Conservation (phyloP, 1,140 invertebrate species). For the Homarus americanus region DNA sequence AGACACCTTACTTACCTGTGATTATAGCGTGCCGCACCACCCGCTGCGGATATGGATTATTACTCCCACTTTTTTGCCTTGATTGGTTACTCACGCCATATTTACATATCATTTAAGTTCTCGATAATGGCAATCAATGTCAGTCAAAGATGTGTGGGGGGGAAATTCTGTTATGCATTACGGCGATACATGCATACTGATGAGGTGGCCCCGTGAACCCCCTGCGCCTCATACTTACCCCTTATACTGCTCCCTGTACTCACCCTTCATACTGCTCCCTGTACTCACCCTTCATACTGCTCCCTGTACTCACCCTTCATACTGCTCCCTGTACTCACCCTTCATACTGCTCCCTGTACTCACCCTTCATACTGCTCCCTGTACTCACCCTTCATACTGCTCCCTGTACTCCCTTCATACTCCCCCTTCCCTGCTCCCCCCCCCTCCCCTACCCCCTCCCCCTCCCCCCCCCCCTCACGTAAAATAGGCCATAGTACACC, state of each 20-base stretch:
- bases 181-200: not conserved
- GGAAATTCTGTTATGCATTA: not conserved
- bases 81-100: constrained; percentile 22
- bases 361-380: not conserved
- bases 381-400: not conserved
- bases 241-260: too few species aligned
- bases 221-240: too few species aligned
- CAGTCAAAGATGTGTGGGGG: not conserved
- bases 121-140: constrained; percentile 8
- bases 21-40: not conserved
- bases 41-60: not conserved
- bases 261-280: too few species aligned
- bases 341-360: not conserved
- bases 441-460: not conserved
- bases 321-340: not conserved
- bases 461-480: not conserved
- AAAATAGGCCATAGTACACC: too few species aligned
- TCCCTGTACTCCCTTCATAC: not conserved
- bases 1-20: not conserved
- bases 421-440: not conserved
- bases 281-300: not conserved
- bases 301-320: not conserved
- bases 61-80: not conserved
- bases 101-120: constrained; percentile 32
- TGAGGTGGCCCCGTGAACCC: not conserved